A percentile compares a stretch with the other conserved stretches of the same genome.
Evolutionary conservation across 2,113 vertebrate genomes (phyloP).

Genomic region (Coptodon rendalli): DNA sequence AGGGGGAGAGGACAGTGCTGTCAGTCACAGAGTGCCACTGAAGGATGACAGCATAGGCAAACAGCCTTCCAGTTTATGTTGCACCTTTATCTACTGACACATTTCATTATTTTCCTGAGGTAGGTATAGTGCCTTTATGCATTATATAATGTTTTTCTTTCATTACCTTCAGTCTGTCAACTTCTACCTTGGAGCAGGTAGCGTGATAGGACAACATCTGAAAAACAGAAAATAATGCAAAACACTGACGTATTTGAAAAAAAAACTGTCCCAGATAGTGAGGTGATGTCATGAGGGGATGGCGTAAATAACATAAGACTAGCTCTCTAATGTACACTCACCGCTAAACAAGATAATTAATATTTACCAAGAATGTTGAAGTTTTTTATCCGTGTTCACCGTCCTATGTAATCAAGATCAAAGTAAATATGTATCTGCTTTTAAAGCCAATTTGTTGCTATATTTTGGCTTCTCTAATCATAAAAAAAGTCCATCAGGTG

Average conservation of each 20-base stretch:
- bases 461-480: background rate
- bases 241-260: background rate
- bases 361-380: background rate
- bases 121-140: background rate
- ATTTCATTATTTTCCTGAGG: background rate
- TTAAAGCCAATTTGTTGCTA: background rate
- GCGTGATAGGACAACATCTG: conserved; percentile 80
- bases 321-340: background rate
- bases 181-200: conserved; percentile 78
- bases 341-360: background rate
- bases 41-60: background rate
- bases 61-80: background rate
- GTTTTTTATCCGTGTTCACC: background rate
- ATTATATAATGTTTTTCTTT: background rate
- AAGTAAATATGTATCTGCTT: background rate
- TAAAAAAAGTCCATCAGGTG: background rate
- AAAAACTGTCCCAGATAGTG: background rate
- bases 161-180: conserved; percentile 76
- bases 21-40: background rate
- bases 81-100: background rate
- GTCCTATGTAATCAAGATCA: background rate
- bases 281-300: background rate
- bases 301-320: background rate
- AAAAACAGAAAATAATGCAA: background rate
- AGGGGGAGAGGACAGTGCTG: conserved; percentile 10